Evolutionary conservation across 2,888 invertebrate species (phyloP).

Genomic region (Thereva unica): DNA sequence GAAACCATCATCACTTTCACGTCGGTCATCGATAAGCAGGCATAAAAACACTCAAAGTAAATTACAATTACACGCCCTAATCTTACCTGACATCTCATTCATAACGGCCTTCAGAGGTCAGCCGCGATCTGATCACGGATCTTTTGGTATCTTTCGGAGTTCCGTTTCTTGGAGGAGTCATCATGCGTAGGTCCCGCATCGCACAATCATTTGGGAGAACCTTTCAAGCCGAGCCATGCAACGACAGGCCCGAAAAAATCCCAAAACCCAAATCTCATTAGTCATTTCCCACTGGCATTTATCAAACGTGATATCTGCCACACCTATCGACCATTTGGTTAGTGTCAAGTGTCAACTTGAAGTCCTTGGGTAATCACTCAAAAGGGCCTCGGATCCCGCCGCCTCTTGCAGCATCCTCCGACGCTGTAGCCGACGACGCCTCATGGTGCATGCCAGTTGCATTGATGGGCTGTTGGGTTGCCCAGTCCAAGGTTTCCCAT

Average conservation of each 20-base stretch:
- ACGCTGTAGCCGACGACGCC: background rate
- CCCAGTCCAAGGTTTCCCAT: constrained; percentile 1
- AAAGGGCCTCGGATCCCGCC: constrained; percentile 42
- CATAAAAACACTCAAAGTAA: background rate
- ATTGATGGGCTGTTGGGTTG: too few species aligned
- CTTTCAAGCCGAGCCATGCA: constrained; percentile 36
- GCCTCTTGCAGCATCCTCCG: constrained; percentile 38
- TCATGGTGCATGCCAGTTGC: too few species aligned
- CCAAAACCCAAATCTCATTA: constrained; percentile 42
- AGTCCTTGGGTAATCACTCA: constrained; percentile 50
- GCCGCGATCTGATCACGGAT: background rate
- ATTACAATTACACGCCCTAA: background rate
- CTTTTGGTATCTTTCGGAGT: background rate
- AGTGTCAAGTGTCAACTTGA: constrained; percentile 49
- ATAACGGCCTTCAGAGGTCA: constrained; percentile 33
- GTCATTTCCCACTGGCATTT: constrained; percentile 46
- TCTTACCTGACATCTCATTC: constrained; percentile 16
- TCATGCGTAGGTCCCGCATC: constrained; percentile 22
- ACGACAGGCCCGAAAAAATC: constrained; percentile 4
- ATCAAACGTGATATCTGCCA: constrained; percentile 47
- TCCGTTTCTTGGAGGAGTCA: background rate
- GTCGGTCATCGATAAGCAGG: background rate
- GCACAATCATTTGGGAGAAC: constrained; percentile 29
- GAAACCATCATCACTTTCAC: too few species aligned
- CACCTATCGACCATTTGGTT: constrained; percentile 44